Evolutionary conservation across 2,113 vertebrate species (phyloP), one percentile per base, ranked within the genome.

Genomic region (Clarias gariepinus): DNA sequence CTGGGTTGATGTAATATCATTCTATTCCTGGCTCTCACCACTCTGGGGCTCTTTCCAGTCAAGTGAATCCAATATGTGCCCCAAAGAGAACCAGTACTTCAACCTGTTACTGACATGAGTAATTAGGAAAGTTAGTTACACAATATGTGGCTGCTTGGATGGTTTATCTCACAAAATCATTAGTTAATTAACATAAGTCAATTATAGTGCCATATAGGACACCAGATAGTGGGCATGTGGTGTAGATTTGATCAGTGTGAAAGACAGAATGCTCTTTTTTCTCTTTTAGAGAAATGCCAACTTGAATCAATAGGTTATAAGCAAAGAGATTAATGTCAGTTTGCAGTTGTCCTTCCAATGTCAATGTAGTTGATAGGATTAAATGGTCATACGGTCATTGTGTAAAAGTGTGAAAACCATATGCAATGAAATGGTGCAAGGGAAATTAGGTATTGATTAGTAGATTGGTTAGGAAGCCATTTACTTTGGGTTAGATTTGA

Each of bases 11-110:
- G 61, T 25, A 33, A 69, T 89, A 66, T 69, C 30, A 13, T 85
- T 89, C 86, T 90, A 82, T 91, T 88, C 89, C 84, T 87, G 84
- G 69, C 63, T 87, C 81, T 87, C 28, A 60, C 15, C 30, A 60
- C 87, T 86, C 55, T 74, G 58, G 71, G 61, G 53, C 30, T 36
- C 19, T 71, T 71, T 19, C 21, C 55, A 66, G 28, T 80, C 83
- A 83, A 66, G 74, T 55, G 36, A 33, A 64, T 73, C 57, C 78
- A 83, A 84, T 88, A 63, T 41, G 66, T 83, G 23, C 55, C 57
- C 73, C 21, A 28, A 15, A 71, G 19, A 8, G 74, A 79, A 85
- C 89, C 86, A 76, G 89, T 87, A 66, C 47, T 64, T 79, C 57
- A 82, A 76, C 61, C 87, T 28, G 68, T 87, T 88, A 61, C 61